Evolutionary conservation across 2,797 vertebrate species (phyloP).

Genomic region (Tenualosa thibaudeaui): DNA sequence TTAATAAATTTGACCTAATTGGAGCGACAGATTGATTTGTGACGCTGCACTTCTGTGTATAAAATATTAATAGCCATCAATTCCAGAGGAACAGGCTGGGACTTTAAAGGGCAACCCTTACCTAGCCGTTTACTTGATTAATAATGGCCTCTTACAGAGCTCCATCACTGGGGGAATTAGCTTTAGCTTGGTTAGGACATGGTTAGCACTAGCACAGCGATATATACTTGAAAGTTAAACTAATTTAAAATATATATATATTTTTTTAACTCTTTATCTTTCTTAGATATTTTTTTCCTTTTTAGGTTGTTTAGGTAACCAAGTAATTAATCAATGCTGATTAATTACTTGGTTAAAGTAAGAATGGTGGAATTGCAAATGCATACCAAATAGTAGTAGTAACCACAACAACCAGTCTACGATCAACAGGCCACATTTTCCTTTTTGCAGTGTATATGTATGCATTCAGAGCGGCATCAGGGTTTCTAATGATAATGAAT

Average conservation of each 20-base stretch:
- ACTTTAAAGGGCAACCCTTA: constrained; percentile 74
- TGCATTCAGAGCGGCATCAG: background rate
- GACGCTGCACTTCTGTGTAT: constrained; percentile 70
- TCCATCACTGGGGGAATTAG: constrained; percentile 60
- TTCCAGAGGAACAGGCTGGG: constrained; percentile 65
- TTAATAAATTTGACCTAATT: constrained; percentile 76
- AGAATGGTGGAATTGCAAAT: background rate
- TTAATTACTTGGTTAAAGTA: too few species aligned
- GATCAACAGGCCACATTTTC: background rate
- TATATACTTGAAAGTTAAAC: background rate
- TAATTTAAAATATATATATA: background rate
- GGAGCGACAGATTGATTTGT: constrained; percentile 73
- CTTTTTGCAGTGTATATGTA: background rate
- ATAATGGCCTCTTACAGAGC: constrained; percentile 61
- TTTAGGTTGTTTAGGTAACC: too few species aligned
- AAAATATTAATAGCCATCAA: constrained; percentile 76
- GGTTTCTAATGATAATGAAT: constrained; percentile 11
- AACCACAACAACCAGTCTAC: background rate
- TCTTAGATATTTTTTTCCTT: too few species aligned
- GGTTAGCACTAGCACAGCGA: background rate
- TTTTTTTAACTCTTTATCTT: too few species aligned
- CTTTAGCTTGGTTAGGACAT: constrained; percentile 42
- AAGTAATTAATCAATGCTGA: too few species aligned
- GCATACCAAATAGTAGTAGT: background rate
- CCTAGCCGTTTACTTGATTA: constrained; percentile 73